phyloP scores from a whole-genome alignment of 1,140 invertebrate genomes.

The Eubasilissa regina region DNA sequence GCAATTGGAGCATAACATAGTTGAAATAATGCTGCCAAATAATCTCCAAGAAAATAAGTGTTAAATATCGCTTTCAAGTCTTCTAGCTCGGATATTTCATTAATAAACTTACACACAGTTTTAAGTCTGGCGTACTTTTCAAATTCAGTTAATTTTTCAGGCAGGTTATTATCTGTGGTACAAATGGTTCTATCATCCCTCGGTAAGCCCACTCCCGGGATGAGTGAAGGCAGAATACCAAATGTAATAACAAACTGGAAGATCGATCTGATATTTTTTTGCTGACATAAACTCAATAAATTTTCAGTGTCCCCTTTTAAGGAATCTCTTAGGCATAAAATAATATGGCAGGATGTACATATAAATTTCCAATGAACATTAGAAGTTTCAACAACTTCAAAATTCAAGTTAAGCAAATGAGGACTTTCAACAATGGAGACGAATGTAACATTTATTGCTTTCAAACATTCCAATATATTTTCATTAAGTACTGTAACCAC shows the following conservation, averaged over 20 bases:
- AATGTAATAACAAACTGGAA: conserved; percentile 77
- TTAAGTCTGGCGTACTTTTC: conserved; percentile 62
- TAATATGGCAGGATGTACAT: conserved; percentile 64
- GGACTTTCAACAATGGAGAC: conserved; percentile 41
- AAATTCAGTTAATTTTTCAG: conserved; percentile 62
- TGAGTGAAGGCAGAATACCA: conserved; percentile 78
- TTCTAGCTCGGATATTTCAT: conserved; percentile 61
- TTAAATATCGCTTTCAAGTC: conserved; percentile 69
- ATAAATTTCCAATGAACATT: conserved; percentile 63
- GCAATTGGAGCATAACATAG: conserved; percentile 77
- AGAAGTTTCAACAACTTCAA: conserved; percentile 40
- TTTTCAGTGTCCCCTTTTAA: conserved; percentile 66
- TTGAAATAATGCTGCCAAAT: conserved; percentile 81
- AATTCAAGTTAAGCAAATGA: conserved; percentile 28
- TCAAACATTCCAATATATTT: conserved; percentile 48
- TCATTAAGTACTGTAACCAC: conserved; percentile 25
- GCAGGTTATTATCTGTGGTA: conserved; percentile 35
- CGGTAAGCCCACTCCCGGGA: conserved; percentile 77
- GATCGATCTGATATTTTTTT: conserved; percentile 70
- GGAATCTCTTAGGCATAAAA: conserved; percentile 63
- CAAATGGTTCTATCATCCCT: conserved; percentile 65
- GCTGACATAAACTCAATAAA: conserved; percentile 75
- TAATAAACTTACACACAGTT: conserved; percentile 48
- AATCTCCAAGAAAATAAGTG: conserved; percentile 69
- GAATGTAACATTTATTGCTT: conserved; percentile 41